Evolutionary conservation across 2,888 invertebrate genomes (phyloP).

Genomic region (Drosophila mimetica): DNA sequence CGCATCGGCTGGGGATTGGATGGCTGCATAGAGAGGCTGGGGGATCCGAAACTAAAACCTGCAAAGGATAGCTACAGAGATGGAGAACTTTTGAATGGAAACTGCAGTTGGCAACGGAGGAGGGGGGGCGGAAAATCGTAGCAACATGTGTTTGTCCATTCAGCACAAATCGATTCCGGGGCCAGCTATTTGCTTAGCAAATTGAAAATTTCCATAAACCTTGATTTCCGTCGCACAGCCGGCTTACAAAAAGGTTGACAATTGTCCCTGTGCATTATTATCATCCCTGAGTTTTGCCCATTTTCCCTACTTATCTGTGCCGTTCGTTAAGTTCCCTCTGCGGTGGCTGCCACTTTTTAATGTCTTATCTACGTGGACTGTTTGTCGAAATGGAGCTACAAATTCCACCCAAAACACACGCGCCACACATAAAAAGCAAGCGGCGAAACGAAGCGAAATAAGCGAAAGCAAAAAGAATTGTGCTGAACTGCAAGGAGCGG

Average conservation of each 20-base stretch:
- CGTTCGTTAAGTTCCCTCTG: constrained; percentile 27
- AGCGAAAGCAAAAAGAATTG: constrained; percentile 33
- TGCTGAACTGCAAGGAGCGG: constrained; percentile 39
- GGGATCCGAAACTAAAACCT: neutral
- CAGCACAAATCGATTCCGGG: constrained; percentile 27
- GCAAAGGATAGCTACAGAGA: constrained; percentile 17
- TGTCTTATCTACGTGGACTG: constrained; percentile 68
- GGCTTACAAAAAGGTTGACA: constrained; percentile 19
- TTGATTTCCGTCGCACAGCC: constrained; percentile 30
- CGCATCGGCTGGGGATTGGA: neutral
- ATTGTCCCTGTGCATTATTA: constrained; percentile 28
- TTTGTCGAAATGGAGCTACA: constrained; percentile 69
- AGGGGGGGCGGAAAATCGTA: neutral
- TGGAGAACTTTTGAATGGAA: constrained; percentile 38
- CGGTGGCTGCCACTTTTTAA: constrained; percentile 61
- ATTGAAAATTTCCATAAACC: constrained; percentile 69
- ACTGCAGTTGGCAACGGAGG: constrained; percentile 46
- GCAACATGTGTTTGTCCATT: constrained; percentile 55
- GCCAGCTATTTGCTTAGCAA: constrained; percentile 67
- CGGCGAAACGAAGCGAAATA: constrained; percentile 33
- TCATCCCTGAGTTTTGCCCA: constrained; percentile 21
- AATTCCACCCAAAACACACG: constrained; percentile 73
- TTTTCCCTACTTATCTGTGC: constrained; percentile 1
- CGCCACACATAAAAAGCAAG: constrained; percentile 70
- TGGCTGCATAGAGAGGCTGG: too few species aligned